Base-by-base conservation (phyloP, 2,113 vertebrate species). In the Psophia crepitans region DNA sequence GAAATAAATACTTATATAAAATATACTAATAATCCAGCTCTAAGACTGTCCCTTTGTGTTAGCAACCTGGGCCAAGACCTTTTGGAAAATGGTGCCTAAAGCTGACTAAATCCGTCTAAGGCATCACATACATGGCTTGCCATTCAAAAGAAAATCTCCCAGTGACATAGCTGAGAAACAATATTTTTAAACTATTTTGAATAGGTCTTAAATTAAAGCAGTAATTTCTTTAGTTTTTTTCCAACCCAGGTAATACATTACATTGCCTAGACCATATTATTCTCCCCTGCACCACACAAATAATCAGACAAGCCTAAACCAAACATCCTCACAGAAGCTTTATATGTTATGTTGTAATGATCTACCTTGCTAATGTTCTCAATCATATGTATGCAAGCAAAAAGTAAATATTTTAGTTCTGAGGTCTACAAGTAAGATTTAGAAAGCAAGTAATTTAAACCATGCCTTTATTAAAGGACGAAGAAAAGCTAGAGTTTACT, bases 391-490 rank as follows among this genome's bases (percentile, higher is more conserved):
- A 82, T 22, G 44, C 26, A 61, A 85, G 46, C 30, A 73, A 91
- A 90, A 69, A 69, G 33, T n/a, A 89, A 91, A 19, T n/a, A 75
- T 48, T 63, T 95, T 70, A 88, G 76, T 78, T 89, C 57, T 82
- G 87, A 91, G 51, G 37, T 65, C 86, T 80, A 78, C 60, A 73
- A 94, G 28, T 53, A 93, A 51, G 44, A 90, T 78, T 73, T 48
- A 81, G 49, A 80, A 96, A 73, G 65, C 43, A 89, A 87, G 51
- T 94, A 94, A 96, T 94, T 89, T 91, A 87, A 94, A 92, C 75
- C 70, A 95, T 65, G 49, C 54, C 44, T 75, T 82, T 90, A 90
- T 61, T 58, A 57, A 88, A 84, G 23, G 21, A 24, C 33, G 24
- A 10, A 41, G 74, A 43, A 73, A 63, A 44, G 9, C 24, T 33